These are phyloP conservation scores for Drosophila serrata DNA, from an alignment of 1,140 invertebrate genomes.

Conservation along the genomic window DNA sequence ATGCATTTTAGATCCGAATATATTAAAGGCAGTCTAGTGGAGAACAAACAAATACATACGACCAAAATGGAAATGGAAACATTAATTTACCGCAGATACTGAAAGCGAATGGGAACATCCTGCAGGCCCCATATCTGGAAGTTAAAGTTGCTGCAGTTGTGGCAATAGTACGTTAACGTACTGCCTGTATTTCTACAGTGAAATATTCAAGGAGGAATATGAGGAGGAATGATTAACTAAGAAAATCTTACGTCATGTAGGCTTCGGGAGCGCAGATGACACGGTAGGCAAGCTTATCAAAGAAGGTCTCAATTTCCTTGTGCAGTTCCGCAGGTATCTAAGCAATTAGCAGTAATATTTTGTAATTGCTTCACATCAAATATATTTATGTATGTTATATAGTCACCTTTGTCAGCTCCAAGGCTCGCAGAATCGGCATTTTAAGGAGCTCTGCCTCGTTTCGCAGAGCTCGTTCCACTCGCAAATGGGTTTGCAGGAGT, in stretches of 20 bases:
- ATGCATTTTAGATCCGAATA: conserved; percentile 45
- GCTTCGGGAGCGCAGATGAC: conserved; percentile 52
- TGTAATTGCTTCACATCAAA: neutral
- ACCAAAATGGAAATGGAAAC: too few relatives aligned
- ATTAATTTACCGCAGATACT: conserved; percentile 55
- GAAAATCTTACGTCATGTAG: conserved; percentile 60
- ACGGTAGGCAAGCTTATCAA: conserved; percentile 71
- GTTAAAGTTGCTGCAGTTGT: conserved; percentile 43
- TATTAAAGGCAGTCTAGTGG: conserved; percentile 53
- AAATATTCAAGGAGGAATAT: neutral
- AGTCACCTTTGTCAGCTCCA: conserved; percentile 32
- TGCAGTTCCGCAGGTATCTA: conserved; percentile 47
- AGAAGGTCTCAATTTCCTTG: conserved; percentile 42
- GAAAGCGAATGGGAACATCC: conserved; percentile 66
- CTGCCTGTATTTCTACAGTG: conserved; percentile 39
- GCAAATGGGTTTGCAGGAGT: conserved; percentile 28
- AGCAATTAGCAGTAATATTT: neutral
- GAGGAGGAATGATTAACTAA: too few relatives aligned
- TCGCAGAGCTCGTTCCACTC: conserved; percentile 30
- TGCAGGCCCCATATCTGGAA: conserved; percentile 68
- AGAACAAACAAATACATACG: neutral
- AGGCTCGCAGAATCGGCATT: neutral
- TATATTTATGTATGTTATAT: too few relatives aligned
- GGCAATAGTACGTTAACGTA: conserved; percentile 53
- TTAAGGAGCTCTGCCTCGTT: conserved; percentile 27